Evolutionary conservation across 2,113 vertebrate species (phyloP), one percentile per base, ranked within the genome.

Genomic region (Heloderma charlesbogerti): DNA sequence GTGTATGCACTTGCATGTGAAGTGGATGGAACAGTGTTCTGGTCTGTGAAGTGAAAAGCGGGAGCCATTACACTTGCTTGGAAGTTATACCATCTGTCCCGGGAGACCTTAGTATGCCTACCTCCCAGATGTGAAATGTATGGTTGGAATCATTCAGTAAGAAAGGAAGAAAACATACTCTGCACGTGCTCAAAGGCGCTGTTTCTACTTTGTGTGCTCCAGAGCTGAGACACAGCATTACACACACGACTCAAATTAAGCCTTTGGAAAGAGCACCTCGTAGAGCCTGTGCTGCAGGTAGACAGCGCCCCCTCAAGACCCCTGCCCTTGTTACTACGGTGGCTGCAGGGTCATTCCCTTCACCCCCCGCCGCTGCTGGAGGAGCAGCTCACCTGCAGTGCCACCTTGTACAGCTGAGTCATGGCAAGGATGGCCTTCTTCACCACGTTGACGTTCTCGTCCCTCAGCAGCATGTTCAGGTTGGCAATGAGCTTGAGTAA

Each of bases 401-500:
- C 97, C 86, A 99, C 98, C 96, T 98, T 99, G 95, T 99, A 99
- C 1, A 99, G 98, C 95, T 99, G 99, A 0, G 99, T 99, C 97
- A 99, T 98, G 9, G 98, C 98, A 48, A 99, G 98, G 94, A 99
- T 99, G 92, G 98, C 98, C 27, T 98, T 99, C 93, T 99, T 99
- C 84, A 99, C 98, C 92, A 99, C 99, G 0, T 99, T 99, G 81
- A 99, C 99, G 0, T 99, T 99, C 54, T 99, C 99, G 0, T 99
- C 99, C 86, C 97, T 98, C 88, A 99, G 96, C 81, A 99, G 92
- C 98, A 99, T 99, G 97, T 99, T 99, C 78, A 99, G 97, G 95
- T 99, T 99, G 12, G 98, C 99, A 0, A 99, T 97, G 7, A 99
- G 97, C 89, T 98, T 98, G 67, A 98, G 96, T 71, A 99, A 96